A percentile compares a stretch with the other conserved stretches of the same genome.
These are phyloP conservation scores for Archilochus colubris DNA, from an alignment of 2,113 vertebrate species.

Conservation along the genomic window DNA sequence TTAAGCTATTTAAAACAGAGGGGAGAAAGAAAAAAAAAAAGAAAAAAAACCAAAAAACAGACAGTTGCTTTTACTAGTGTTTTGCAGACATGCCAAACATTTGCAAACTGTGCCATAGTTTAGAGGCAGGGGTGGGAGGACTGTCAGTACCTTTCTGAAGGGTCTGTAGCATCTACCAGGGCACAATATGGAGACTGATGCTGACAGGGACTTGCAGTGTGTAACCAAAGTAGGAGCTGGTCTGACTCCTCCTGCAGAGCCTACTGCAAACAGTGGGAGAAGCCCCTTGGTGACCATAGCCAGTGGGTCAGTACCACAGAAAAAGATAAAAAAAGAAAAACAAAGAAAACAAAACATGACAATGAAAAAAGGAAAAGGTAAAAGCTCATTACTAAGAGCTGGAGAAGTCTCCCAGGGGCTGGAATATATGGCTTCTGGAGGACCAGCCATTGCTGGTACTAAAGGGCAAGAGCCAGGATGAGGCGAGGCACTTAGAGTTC, in stretches of 20 bases:
- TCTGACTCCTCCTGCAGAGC: not conserved
- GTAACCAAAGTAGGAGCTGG: accelerated
- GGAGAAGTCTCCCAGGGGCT: not conserved
- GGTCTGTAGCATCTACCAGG: not conserved
- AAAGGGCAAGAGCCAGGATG: not conserved
- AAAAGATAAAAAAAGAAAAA: not conserved
- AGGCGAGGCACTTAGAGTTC: not conserved
- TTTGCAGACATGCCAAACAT: not conserved
- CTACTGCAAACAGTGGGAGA: not conserved
- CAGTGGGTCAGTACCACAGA: not conserved
- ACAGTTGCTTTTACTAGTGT: not conserved
- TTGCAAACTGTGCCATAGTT: not conserved
- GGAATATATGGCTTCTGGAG: not conserved
- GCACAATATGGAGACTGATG: not conserved
- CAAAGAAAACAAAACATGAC: no score
- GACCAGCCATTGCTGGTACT: not conserved
- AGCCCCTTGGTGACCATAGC: not conserved
- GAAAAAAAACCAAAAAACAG: accelerated
- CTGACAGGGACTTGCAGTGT: not conserved
- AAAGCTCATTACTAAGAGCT: not conserved
- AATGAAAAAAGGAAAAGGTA: not conserved
- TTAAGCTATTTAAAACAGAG: not conserved
- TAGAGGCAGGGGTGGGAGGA: not conserved
- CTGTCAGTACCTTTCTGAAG: not conserved
- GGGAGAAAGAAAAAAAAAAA: accelerated